phyloP scores from a whole-genome alignment of 2,888 invertebrate genomes.

The Clusia tigrina region DNA sequence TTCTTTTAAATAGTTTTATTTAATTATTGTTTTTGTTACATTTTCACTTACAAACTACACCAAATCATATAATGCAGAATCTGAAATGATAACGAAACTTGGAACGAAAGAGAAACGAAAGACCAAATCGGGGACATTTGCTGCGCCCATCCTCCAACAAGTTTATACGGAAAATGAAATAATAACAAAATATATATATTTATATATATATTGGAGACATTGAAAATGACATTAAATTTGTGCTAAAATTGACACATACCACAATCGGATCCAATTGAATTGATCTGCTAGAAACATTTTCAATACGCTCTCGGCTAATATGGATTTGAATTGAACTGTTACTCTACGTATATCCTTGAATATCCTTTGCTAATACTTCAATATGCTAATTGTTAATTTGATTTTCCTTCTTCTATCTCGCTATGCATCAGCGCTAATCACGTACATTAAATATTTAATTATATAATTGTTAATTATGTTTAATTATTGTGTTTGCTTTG shows the following conservation, averaged over 20 bases:
- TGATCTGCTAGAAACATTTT: neutral
- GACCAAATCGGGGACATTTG: no score
- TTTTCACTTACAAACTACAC: constrained; percentile 12
- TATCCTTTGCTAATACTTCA: no score
- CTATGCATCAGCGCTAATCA: no score
- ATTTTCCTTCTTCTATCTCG: neutral
- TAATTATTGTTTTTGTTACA: constrained; percentile 21
- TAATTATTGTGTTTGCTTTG: constrained; percentile 28
- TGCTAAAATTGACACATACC: neutral
- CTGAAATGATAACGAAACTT: no score
- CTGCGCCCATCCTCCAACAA: no score
- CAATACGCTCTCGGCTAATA: neutral
- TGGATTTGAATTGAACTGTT: neutral
- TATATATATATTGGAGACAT: no score
- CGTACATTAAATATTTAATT: neutral
- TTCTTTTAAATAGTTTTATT: constrained; percentile 13
- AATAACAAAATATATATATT: no score
- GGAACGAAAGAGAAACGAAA: no score
- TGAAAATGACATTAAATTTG: neutral
- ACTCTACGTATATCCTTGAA: neutral
- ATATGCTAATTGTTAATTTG: no score
- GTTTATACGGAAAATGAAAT: no score
- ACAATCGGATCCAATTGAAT: neutral
- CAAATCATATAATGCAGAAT: neutral
- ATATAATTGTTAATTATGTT: neutral